Base-by-base conservation (phyloP, 2,797 vertebrate genomes). In the Menidia menidia region DNA sequence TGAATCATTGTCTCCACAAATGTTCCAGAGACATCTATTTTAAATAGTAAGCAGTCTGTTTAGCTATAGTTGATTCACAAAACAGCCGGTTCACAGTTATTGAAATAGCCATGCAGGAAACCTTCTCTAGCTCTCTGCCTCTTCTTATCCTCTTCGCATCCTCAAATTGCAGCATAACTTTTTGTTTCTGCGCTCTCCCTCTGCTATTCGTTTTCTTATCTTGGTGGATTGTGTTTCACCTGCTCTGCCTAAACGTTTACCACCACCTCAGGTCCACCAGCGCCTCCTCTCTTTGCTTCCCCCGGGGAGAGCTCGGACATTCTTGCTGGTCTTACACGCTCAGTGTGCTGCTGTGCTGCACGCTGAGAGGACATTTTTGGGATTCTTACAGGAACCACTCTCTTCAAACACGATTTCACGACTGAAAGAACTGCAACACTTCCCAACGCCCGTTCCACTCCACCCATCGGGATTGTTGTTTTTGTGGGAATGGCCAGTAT, bases 341-440 rank as follows among this genome's bases (percentile, higher is more conserved):
- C 47, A 25, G 25, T 25, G 25, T 61, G 71, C 77, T 5, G 19
- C 71, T 75, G 68, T 59, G 68, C 71, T 76, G 64, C 85, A 82
- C 80, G 71, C 71, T 81, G 78, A 73, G 80, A 74, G 82, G 77
- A 62, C 88, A 88, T 92, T 90, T 85, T 86, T 93, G 67, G 66
- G 83, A 92, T 92, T 93, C 91, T 73, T 91, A 64, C 63, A 78
- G 78, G 67, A 80, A 80, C 77, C 67, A 62, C 53, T 50, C 58
- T 85, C 72, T 81, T 87, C 75, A 88, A 77, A 90, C 54, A 53
- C 66, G 64, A 78, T 75, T 87, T 73, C 83, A 65, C 78, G 82
- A 85, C 84, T 87, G 81, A 70, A 75, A 33, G 65, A 52, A 66
- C 75, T 61, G 61, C 48, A 63, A 16, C 53, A 39, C 47, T 18